Percentiles rank a stretch among this genome's conserved stretches.
Evolutionary conservation across 1,140 invertebrate genomes (phyloP).

Genomic region (Zaprionus africanus): DNA sequence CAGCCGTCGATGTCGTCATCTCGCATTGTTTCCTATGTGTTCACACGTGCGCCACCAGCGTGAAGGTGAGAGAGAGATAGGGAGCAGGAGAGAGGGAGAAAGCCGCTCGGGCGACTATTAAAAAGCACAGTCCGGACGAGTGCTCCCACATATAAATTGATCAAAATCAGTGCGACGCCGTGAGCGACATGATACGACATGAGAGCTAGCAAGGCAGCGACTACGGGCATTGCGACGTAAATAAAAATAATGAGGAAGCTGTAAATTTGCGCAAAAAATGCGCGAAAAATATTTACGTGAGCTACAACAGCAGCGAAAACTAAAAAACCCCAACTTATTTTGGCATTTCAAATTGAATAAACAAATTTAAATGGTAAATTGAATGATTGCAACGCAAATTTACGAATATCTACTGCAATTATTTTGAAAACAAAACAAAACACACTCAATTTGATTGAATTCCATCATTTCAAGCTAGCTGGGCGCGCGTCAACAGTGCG

Average conservation of each 20-base stretch:
- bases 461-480: neutral
- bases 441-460: constrained; percentile 12
- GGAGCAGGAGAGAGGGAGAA: neutral
- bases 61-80: neutral
- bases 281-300: constrained; percentile 54
- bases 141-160: constrained; percentile 62
- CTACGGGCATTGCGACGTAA: constrained; percentile 33
- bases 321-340: constrained; percentile 16
- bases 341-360: constrained; percentile 23
- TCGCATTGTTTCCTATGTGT: constrained; percentile 47
- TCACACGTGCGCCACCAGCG: constrained; percentile 41
- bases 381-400: constrained; percentile 38
- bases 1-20: constrained; percentile 35
- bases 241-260: constrained; percentile 73
- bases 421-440: constrained; percentile 1
- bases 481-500: constrained; percentile 24
- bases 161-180: constrained; percentile 55
- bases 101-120: constrained; percentile 25
- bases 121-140: constrained; percentile 30
- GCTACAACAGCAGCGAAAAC: constrained; percentile 2
- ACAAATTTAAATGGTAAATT: constrained; percentile 23
- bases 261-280: constrained; percentile 72
- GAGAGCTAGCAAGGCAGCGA: neutral
- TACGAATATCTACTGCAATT: constrained; percentile 13
- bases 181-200: constrained; percentile 39